Percentiles rank a stretch among this genome's conserved stretches.
Conservation (phyloP, 2,113 vertebrate genomes). For the Actenoides hombroni region DNA sequence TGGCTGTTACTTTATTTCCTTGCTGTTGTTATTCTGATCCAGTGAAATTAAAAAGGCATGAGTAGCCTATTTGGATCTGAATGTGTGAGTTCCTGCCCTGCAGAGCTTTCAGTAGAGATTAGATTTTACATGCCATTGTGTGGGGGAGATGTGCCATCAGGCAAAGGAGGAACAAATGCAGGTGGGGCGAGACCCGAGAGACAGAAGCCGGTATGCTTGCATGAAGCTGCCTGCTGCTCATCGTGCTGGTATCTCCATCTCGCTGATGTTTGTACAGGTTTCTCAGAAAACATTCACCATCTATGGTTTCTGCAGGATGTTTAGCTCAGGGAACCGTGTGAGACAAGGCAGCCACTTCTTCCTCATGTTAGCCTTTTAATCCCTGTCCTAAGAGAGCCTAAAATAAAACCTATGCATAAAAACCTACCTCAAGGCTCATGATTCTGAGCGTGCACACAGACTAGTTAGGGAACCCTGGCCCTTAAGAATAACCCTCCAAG, state of each 20-base stretch:
- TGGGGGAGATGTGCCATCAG: conserved; percentile 53
- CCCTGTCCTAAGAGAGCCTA: neutral
- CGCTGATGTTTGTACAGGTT: neutral
- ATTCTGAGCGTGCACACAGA: accelerated
- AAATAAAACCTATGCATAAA: neutral
- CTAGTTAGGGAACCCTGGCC: neutral
- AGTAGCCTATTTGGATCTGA: conserved; percentile 49
- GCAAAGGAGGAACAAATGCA: conserved; percentile 51
- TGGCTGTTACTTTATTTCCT: conserved; percentile 44
- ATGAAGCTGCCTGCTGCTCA: conserved; percentile 24
- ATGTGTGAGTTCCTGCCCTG: conserved; percentile 58
- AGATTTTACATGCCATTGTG: conserved; percentile 58
- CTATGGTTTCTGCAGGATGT: neutral
- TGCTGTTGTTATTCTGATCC: conserved; percentile 32
- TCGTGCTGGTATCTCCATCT: neutral
- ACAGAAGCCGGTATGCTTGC: neutral
- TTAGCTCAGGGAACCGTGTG: neutral
- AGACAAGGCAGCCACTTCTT: neutral
- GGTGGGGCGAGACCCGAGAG: neutral
- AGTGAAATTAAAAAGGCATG: conserved; percentile 68
- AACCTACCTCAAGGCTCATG: neutral
- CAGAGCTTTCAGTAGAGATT: conserved; percentile 61
- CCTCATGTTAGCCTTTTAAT: neutral
- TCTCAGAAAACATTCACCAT: neutral
- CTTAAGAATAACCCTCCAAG: neutral